Evolutionary conservation across 2,888 invertebrate genomes (phyloP).

Genomic region (Augochlorella aurata): DNA sequence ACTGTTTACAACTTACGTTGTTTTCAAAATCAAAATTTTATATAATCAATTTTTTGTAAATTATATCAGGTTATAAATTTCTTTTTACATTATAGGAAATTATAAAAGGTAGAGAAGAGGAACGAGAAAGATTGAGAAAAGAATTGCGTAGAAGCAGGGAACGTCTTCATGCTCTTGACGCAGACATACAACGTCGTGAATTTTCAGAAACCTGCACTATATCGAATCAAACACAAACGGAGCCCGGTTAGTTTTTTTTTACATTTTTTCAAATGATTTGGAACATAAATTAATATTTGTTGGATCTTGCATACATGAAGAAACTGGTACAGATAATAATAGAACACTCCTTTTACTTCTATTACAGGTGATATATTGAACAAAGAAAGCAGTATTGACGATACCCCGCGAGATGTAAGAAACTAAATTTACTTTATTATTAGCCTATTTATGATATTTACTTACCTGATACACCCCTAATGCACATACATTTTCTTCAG

Average conservation of each 20-base stretch:
- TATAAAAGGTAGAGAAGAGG: slow-evolving; percentile 89
- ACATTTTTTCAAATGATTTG: slow-evolving; percentile 37
- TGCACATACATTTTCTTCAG: too few relatives aligned
- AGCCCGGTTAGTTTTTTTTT: slow-evolving; percentile 67
- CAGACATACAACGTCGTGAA: slow-evolving; percentile 76
- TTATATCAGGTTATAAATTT: not conserved
- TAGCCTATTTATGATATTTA: not conserved
- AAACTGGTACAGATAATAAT: not conserved
- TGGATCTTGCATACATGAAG: not conserved
- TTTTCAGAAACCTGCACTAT: slow-evolving; percentile 62
- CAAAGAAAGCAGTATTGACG: slow-evolving; percentile 62
- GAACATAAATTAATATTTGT: slow-evolving; percentile 6
- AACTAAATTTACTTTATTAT: slow-evolving; percentile 10
- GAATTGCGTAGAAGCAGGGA: slow-evolving; percentile 89
- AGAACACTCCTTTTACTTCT: not conserved
- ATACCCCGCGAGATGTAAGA: slow-evolving; percentile 69
- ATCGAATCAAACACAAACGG: slow-evolving; percentile 72
- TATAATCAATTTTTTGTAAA: not conserved
- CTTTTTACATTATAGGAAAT: slow-evolving; percentile 84
- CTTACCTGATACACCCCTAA: too few relatives aligned
- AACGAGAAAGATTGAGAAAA: slow-evolving; percentile 87
- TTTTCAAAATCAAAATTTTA: not conserved
- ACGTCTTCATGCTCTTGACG: slow-evolving; percentile 85
- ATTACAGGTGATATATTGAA: slow-evolving; percentile 57
- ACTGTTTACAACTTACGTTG: too few relatives aligned